Base-by-base conservation (phyloP, 2,797 vertebrate species). In the Phataginus tricuspis region DNA sequence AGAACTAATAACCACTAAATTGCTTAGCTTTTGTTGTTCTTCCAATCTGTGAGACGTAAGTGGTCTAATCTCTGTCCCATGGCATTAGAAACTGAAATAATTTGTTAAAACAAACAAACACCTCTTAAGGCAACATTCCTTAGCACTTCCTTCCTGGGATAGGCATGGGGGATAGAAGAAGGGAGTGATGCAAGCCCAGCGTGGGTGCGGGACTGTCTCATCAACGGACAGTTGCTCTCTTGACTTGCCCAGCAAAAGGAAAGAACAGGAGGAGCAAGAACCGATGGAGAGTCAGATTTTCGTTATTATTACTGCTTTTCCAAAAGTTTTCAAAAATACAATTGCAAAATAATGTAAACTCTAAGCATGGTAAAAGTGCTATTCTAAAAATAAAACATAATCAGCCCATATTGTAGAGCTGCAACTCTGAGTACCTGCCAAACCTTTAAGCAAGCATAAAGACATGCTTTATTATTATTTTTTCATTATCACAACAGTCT, bases 401-500 rank as follows among this genome's bases (percentile, higher is more conserved):
- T 63, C 13, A 64, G 10, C 13, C 42, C 34, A 42, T 59, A 27
- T 25, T 29, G 13, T 27, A 79, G 3, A 74, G 14, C 23, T 8
- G n/a, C 31, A 66, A 37, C 42, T 85, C 39, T n/a, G 86, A 59
- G n/a, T 19, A 51, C 16, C 92, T 86, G 57, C 37, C 61, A 91
- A 34, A 4, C 18, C 27, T 72, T 66, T 69, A 11, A 7, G 69
- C 63, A 21, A 55, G 2, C 64, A 84, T 3, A 59, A 84, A 77
- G 71, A 75, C 16, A 23, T 27, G 66, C 34, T 86, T 89, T 90
- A 85, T 78, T 90, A 57, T 61, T 84, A 15, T 75, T 86, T 83
- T 84, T 90, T 55, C 55, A 78, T 86, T 83, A 72, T 71, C 93
- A 75, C 29, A 53, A 69, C 7, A 64, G 61, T 94, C 86, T 95